Evolutionary conservation across 2,113 vertebrate species (phyloP).

Genomic region (Ploceus nigricollis): DNA sequence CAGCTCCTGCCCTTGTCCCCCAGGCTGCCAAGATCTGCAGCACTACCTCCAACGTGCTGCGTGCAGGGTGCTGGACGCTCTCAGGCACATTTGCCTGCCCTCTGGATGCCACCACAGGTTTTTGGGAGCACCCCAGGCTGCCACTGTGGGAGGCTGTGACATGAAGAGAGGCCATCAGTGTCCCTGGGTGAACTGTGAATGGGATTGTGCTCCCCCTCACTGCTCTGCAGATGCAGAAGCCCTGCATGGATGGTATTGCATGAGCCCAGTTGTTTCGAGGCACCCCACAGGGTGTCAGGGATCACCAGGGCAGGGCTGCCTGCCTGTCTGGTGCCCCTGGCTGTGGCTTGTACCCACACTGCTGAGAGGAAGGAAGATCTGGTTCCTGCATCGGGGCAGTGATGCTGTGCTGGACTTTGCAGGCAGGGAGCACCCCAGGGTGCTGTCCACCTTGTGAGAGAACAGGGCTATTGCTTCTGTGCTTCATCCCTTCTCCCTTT

Average conservation of each 20-base stretch:
- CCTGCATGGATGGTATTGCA: not conserved
- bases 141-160: not conserved
- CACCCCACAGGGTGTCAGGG: not conserved
- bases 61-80: rapidly evolving
- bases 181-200: not conserved
- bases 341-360: not conserved
- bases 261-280: rapidly evolving
- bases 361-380: not conserved
- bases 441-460: not conserved
- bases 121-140: not conserved
- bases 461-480: not conserved
- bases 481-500: not conserved
- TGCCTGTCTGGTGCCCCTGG: not conserved
- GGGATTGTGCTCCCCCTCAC: rapidly evolving
- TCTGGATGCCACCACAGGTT: not conserved
- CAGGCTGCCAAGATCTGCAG: not conserved
- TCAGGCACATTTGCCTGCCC: not conserved
- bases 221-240: rapidly evolving
- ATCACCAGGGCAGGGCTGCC: not conserved
- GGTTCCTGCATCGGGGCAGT: not conserved
- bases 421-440: not conserved
- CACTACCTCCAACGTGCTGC: not conserved
- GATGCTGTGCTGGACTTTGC: not conserved
- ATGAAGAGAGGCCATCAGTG: not conserved
- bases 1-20: not conserved